Base-by-base conservation (phyloP, 2,888 invertebrate species). In the Nomada fabriciana region DNA sequence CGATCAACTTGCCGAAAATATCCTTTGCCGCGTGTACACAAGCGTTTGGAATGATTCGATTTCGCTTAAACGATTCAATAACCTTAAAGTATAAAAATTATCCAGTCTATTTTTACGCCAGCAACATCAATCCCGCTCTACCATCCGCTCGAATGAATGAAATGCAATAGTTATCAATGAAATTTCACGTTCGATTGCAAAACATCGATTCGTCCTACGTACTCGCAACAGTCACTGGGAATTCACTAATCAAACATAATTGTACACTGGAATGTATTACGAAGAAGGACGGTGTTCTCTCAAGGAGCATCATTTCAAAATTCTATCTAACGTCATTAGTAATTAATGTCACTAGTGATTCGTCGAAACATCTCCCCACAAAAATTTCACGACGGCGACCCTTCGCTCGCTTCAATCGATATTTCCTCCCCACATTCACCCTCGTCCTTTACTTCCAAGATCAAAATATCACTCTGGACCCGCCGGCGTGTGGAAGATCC, bases 181-280 rank as follows among this genome's bases (percentile, higher is more conserved):
- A 9, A 23, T 43, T 1, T 63, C 15, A 10, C n/a, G 13, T 15
- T 52, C 15, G 20, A 18, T 47, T 18, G 2, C 23, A 23, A 20
- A n/a, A 20, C 29, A 15, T 63, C 25, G 13, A 52, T 50, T 10
- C 23, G 43, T 42, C 36, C 15, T 47, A 11, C 52, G 23, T 25
- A 50, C 42, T 50, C 25, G 23, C 9, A 47, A 67, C n/a, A 23
- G 68, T 69, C 50, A 73, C 65, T 29, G 52, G 52, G 64, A 18
- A 10, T 23, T 47, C 23, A 53, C 18, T 13, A 53, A 59, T 20
- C 25, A 72, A 18, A 36, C 47, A 47, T 69, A 18, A 43, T 23
- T 52, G 18, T 47, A 36, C 36, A 36, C 36, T 43, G 70, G 65
- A 71, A 80, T 55, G 70, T 60, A 18, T 55, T 11, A 42, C 25